A percentile compares a stretch with the other conserved stretches of the same genome.
Evolutionary conservation across 1,140 invertebrate species (phyloP).

Genomic region (Drosophila littoralis): DNA sequence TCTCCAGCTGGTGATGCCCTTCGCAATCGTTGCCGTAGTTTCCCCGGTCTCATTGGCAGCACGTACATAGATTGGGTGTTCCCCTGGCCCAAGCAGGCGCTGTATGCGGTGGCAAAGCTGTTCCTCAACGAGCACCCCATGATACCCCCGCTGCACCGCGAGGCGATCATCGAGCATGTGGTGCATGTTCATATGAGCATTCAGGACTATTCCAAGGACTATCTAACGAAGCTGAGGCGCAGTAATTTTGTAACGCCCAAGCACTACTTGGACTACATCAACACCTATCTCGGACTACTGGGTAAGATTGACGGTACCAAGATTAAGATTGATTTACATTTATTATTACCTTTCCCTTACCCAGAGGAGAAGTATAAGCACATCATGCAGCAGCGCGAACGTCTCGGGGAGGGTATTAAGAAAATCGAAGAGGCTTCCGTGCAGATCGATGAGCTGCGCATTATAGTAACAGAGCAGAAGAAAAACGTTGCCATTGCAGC

Average conservation of each 20-base stretch:
- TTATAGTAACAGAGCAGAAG: constrained; percentile 81
- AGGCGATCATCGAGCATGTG: constrained; percentile 91
- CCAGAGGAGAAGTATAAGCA: constrained; percentile 85
- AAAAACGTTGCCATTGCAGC: constrained; percentile 77
- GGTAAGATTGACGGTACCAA: constrained; percentile 85
- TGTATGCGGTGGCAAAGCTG: constrained; percentile 93
- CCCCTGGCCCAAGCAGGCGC: constrained; percentile 95
- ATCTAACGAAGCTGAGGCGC: constrained; percentile 88
- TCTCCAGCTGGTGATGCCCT: constrained; percentile 93
- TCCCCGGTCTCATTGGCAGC: constrained; percentile 96
- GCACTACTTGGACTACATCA: constrained; percentile 94
- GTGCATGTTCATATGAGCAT: constrained; percentile 92
- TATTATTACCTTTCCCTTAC: background rate
- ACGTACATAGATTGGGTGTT: constrained; percentile 97
- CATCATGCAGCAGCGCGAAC: constrained; percentile 84
- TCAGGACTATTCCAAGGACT: constrained; percentile 89
- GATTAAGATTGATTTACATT: background rate
- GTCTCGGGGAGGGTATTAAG: constrained; percentile 84
- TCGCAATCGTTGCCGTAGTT: constrained; percentile 92
- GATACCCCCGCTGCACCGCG: constrained; percentile 88
- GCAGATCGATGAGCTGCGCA: constrained; percentile 78
- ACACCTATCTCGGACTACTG: constrained; percentile 90
- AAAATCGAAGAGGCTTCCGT: constrained; percentile 83
- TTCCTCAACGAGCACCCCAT: constrained; percentile 87
- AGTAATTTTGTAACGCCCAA: constrained; percentile 95